Base-by-base conservation (phyloP, 1,140 invertebrate species). In the Planococcus citri region DNA sequence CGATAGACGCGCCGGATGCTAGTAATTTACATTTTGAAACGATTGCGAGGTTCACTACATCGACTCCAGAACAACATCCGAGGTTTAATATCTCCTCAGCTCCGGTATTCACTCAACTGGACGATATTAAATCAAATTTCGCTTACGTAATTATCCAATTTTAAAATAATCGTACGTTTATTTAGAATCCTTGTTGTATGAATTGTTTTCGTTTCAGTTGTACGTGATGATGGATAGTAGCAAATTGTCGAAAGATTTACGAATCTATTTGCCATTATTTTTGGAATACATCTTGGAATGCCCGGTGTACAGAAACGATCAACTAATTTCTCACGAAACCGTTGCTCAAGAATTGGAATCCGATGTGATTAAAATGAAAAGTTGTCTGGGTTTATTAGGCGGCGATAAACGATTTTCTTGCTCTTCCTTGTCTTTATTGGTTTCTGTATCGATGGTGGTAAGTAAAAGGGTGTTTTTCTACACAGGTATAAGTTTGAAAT, bases 61-160 rank as follows among this genome's bases (percentile, higher is more conserved):
- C 81, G 58, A 78, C 75, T 20, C 27, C 68, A 1, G 77, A 82
- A n/a, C 78, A 83, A 70, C 83, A 85, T 76, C 77, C 83, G 2
- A 76, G 81, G 73, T 84, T 91, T 72, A 82, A 86, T 75, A 77
- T 89, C 10, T 77, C 78, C 10, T 79, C 86, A 58, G 76, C 90
- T n/a, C 88, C 89, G 22, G 80, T 91, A 68, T 87, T 84, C 74
- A 87, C 90, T 1, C 86, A 89, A 73, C 79, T 93, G 60, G 88
- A 94, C 81, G 84, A 90, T 75, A 79, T 92, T 12, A 84, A 88
- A 71, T 90, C 89, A 0, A 90, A 91, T 76, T 94, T 94, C 81
- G 84, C 93, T 72, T 88, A 92, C 79, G 90, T 93, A 84, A 71
- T 58, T 74, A 70, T 68, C n/a, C n/a, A n/a, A n/a, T 60, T 60